phyloP scores from a whole-genome alignment of 23 tunicate genomes.

The Trididemnum nubilum region DNA sequence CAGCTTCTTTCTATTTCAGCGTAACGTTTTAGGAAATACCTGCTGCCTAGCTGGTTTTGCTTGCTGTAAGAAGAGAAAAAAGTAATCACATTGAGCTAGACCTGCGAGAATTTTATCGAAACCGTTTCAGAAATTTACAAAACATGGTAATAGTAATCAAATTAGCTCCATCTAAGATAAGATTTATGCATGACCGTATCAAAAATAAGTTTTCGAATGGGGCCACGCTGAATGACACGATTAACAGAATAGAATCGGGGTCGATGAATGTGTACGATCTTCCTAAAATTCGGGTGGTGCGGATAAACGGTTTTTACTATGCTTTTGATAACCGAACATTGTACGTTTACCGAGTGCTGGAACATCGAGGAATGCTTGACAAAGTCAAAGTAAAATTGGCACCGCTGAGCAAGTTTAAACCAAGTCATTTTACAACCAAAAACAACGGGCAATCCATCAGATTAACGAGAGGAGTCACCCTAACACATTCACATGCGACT shows the following conservation, averaged over 20 bases:
- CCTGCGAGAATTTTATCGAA: too few species aligned
- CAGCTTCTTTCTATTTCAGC: too few species aligned
- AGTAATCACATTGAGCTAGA: too few species aligned
- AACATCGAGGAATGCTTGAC: neutral
- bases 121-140: too few species aligned
- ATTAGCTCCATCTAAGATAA: constrained; percentile 38
- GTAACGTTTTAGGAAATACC: too few species aligned
- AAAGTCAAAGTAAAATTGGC: constrained; percentile 1
- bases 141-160: neutral
- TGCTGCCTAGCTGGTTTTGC: too few species aligned
- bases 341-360: constrained; percentile 19
- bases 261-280: neutral
- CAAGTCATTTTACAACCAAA: neutral
- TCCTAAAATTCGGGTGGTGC: constrained; percentile 32
- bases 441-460: neutral
- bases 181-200: constrained; percentile 40
- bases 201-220: constrained; percentile 21
- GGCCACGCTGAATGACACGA: constrained; percentile 5
- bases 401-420: neutral
- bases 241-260: constrained; percentile 1
- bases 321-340: constrained; percentile 46
- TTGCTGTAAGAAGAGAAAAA: too few species aligned
- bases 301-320: constrained; percentile 17
- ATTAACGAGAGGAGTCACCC: neutral
- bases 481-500: constrained; percentile 1